These are phyloP conservation scores for Orientallactaga sibirica DNA, from an alignment of 2,797 vertebrate genomes.

Conservation along the genomic window DNA sequence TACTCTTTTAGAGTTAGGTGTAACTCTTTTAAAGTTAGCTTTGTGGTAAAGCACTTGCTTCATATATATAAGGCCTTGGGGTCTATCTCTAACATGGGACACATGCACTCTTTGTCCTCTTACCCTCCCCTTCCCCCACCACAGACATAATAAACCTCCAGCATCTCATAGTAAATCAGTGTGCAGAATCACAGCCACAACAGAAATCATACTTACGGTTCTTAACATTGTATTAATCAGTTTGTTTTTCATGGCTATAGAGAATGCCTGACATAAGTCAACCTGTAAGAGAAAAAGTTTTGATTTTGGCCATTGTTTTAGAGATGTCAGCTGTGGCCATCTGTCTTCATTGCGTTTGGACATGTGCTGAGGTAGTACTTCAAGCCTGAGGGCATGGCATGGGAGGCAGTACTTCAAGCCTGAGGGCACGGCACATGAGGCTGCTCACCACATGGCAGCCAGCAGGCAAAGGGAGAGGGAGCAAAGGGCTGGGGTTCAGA, in stretches of 20 bases:
- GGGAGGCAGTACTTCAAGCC: not conserved
- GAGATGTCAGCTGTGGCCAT: not conserved
- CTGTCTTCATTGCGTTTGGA: not conserved
- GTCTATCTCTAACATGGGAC: not conserved
- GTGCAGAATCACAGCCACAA: slow-evolving; percentile 18
- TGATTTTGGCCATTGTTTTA: not conserved
- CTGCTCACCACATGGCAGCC: too few relatives aligned
- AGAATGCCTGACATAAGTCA: not conserved
- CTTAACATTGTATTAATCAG: not conserved
- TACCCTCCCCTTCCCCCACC: not conserved
- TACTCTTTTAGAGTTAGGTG: not conserved
- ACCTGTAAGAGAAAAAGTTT: not conserved
- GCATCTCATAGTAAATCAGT: not conserved
- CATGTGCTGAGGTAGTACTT: not conserved
- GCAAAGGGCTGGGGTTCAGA: not conserved
- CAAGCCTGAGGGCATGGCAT: not conserved
- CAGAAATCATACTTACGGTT: not conserved
- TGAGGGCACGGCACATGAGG: not conserved
- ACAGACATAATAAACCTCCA: not conserved
- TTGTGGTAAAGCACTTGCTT: not conserved
- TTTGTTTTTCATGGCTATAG: not conserved
- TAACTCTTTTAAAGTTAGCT: not conserved
- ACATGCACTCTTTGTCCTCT: not conserved
- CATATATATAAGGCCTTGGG: not conserved
- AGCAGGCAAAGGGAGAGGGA: not conserved